Evolutionary conservation across 2,113 vertebrate species (phyloP).

Genomic region (Electrona antarctica): DNA sequence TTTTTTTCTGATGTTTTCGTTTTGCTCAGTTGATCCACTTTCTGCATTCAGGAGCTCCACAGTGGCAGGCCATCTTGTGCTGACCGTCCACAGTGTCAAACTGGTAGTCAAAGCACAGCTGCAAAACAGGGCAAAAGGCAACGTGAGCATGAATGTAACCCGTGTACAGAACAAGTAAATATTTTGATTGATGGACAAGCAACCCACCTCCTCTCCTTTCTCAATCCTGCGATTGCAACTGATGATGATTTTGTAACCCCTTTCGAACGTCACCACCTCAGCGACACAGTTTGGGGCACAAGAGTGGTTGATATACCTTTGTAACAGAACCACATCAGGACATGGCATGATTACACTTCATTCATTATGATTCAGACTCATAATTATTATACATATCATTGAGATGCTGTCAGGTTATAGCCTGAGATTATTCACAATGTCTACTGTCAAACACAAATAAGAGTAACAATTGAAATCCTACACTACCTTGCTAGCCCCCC

Average conservation of each 20-base stretch:
- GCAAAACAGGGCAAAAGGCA: conserved; percentile 42
- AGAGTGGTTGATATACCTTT: conserved; percentile 97
- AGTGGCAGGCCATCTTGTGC: conserved; percentile 96
- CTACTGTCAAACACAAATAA: neutral
- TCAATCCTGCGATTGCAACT: conserved; percentile 92
- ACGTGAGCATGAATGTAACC: neutral
- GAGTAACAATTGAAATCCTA: conserved; percentile 1
- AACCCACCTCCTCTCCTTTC: conserved; percentile 92
- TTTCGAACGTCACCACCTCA: conserved; percentile 96
- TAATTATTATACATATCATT: neutral
- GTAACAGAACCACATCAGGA: neutral
- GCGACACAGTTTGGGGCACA: conserved; percentile 96
- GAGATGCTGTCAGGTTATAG: neutral
- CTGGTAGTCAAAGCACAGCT: conserved; percentile 98
- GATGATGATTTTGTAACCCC: conserved; percentile 98
- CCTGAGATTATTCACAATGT: neutral
- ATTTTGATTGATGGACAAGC: conserved; percentile 8
- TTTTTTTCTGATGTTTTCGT: conserved; percentile 27
- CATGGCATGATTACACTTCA: neutral
- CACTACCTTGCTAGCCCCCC: conserved; percentile 93
- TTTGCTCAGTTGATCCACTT: conserved; percentile 95
- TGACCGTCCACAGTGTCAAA: conserved; percentile 90
- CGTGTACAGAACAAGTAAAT: too few species aligned
- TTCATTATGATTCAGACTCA: neutral
- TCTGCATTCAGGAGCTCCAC: conserved; percentile 94